A percentile compares a stretch with the other conserved stretches of the same genome.
Conservation (phyloP, 2,888 invertebrate species). For the Trichopria drosophilae region DNA sequence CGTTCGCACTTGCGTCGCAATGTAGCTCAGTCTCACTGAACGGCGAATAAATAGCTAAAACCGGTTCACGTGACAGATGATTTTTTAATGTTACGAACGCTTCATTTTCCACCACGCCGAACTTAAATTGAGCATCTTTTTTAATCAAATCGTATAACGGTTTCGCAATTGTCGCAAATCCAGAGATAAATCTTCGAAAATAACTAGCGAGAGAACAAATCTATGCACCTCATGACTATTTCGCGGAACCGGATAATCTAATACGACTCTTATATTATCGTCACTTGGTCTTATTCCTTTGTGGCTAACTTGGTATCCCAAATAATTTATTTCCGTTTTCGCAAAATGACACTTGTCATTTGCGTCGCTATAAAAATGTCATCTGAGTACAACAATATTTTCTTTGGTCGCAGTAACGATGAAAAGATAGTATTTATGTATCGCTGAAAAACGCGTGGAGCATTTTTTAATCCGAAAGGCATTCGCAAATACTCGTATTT, state of each 20-base stretch:
- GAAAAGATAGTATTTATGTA: not conserved
- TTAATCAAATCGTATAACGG: constrained; percentile 1
- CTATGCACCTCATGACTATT: constrained; percentile 3
- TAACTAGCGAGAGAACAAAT: constrained; percentile 9
- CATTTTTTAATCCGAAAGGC: constrained; percentile 20
- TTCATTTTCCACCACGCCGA: constrained; percentile 33
- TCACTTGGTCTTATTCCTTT: constrained; percentile 7
- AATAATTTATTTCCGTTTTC: constrained; percentile 1
- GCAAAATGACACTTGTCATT: constrained; percentile 13
- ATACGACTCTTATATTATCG: constrained; percentile 5
- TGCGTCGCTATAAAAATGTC: constrained; percentile 11
- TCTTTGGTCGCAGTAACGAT: not conserved
- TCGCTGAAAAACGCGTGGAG: constrained; percentile 17
- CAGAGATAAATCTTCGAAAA: constrained; percentile 8
- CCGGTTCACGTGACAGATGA: constrained; percentile 33
- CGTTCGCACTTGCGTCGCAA: constrained; percentile 44
- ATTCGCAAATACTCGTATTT: constrained; percentile 12
- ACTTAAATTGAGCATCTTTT: constrained; percentile 33
- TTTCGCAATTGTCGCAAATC: constrained; percentile 8
- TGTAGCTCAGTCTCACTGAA: constrained; percentile 43
- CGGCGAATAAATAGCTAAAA: constrained; percentile 45
- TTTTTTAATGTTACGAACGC: constrained; percentile 37
- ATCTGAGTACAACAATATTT: not conserved
- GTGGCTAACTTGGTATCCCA: constrained; percentile 3
- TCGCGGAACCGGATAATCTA: constrained; percentile 10